These are phyloP conservation scores for Prionailurus bengalensis DNA, from an alignment of 2,113 vertebrate genomes.

Conservation along the genomic window DNA sequence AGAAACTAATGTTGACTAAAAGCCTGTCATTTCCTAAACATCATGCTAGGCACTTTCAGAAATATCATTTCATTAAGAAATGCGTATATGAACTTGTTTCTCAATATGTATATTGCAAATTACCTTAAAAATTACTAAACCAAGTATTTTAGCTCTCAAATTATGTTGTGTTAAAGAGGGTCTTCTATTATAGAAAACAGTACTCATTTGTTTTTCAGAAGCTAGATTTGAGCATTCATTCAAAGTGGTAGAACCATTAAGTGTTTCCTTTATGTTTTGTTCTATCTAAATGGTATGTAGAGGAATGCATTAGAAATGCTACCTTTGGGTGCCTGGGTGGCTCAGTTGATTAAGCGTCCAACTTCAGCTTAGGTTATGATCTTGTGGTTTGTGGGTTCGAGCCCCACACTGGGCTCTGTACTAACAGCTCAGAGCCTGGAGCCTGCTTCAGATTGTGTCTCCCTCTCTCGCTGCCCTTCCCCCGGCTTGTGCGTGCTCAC, in stretches of 20 bases:
- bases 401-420: too few species aligned
- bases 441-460: too few species aligned
- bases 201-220: constrained; percentile 13
- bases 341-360: too few species aligned
- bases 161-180: not conserved
- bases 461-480: too few species aligned
- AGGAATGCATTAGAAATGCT: not conserved
- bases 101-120: not conserved
- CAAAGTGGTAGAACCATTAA: constrained; percentile 3
- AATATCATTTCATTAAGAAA: constrained; percentile 25
- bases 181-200: not conserved
- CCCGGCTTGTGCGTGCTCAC: too few species aligned
- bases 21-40: not conserved
- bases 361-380: too few species aligned
- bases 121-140: not conserved
- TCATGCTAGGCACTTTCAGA: not conserved
- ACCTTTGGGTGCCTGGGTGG: too few species aligned
- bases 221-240: not conserved
- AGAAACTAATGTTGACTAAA: not conserved
- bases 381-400: too few species aligned
- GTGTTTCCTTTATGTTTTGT: not conserved
- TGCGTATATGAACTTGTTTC: not conserved
- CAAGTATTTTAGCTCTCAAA: constrained; percentile 39
- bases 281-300: not conserved
- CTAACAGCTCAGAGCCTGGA: too few species aligned